phyloP scores from a whole-genome alignment of 2,113 vertebrate genomes.

The Callorhinus ursinus region DNA sequence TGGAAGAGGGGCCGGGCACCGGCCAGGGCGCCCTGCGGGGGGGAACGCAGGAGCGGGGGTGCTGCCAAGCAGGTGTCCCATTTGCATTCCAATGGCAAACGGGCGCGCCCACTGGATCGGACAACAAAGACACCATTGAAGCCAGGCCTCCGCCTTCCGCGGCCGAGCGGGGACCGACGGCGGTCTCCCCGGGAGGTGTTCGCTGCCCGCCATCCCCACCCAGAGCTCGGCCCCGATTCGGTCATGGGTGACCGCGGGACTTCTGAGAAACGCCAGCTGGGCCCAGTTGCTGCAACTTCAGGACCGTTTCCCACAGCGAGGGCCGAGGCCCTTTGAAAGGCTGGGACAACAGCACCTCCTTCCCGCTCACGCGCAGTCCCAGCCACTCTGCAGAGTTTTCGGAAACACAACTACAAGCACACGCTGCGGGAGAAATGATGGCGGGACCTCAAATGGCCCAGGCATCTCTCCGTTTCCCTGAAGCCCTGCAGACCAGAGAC shows the following conservation, averaged over 20 bases:
- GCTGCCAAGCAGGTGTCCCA: conserved; percentile 92
- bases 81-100: conserved; percentile 97
- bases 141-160: conserved; percentile 83
- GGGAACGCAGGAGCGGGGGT: conserved; percentile 78
- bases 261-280: conserved; percentile 82
- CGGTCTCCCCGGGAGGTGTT: conserved; percentile 81
- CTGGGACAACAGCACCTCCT: not conserved
- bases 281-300: conserved; percentile 72
- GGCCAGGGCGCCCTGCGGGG: not conserved
- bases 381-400: not conserved
- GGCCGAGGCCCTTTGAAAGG: conserved; percentile 41
- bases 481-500: not conserved
- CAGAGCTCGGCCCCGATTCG: conserved; percentile 73
- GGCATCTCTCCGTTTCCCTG: not conserved
- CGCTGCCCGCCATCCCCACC: conserved; percentile 73
- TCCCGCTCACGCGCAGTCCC: not conserved
- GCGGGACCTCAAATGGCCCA: not conserved
- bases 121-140: conserved; percentile 91
- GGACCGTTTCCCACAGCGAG: conserved; percentile 42
- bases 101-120: conserved; percentile 89
- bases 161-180: conserved; percentile 80
- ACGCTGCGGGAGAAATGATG: not conserved
- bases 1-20: not conserved
- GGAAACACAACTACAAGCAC: not conserved
- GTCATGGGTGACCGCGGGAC: conserved; percentile 85